Conservation (phyloP, 2,113 vertebrate genomes). For the Anser cygnoides region DNA sequence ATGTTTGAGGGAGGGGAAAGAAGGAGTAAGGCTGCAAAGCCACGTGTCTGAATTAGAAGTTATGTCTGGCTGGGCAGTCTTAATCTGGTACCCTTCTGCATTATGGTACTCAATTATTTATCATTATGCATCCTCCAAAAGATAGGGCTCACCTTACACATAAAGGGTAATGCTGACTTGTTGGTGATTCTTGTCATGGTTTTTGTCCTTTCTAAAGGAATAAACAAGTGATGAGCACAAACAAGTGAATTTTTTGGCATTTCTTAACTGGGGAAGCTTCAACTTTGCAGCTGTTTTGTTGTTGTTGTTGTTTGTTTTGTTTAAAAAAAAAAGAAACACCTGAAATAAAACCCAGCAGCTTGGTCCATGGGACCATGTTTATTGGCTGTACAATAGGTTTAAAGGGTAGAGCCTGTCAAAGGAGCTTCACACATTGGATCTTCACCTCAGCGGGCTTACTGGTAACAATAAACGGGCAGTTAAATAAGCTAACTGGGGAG, state of each 20-base stretch:
- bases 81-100: neutral
- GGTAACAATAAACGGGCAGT: neutral
- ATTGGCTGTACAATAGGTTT: neutral
- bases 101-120: neutral
- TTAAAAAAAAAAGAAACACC: too few relatives aligned
- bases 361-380: rapidly evolving
- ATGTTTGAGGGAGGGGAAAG: neutral
- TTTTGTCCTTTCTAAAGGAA: neutral
- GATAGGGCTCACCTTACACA: neutral
- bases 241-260: neutral
- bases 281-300: neutral
- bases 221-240: neutral
- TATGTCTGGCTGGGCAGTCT: neutral
- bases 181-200: neutral
- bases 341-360: neutral
- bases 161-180: neutral
- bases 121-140: neutral
- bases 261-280: neutral
- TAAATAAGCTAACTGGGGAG: neutral
- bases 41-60: neutral
- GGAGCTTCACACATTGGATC: neutral
- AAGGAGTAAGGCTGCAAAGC: neutral
- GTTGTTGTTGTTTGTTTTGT: neutral
- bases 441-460: neutral
- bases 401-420: neutral